These are phyloP conservation scores for Phoeniculus purpureus DNA, from an alignment of 2,797 vertebrate genomes.

Conservation along the genomic window DNA sequence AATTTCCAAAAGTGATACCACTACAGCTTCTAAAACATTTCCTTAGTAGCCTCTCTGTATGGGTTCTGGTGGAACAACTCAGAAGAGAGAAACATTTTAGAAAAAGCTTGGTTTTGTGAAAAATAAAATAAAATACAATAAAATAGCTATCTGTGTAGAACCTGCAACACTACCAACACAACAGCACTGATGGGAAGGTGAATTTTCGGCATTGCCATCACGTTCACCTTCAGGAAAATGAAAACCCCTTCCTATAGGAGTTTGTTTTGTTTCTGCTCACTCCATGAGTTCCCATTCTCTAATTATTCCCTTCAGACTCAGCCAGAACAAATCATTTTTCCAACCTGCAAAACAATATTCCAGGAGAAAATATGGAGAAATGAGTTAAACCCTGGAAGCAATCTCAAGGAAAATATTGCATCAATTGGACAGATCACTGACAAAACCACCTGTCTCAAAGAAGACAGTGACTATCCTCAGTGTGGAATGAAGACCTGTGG, in stretches of 20 bases:
- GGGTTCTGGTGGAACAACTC: neutral
- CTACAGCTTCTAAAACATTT: neutral
- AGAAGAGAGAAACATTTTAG: neutral
- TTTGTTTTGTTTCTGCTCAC: neutral
- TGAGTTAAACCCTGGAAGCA: neutral
- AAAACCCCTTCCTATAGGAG: neutral
- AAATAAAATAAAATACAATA: no score
- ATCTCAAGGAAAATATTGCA: neutral
- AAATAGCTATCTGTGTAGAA: neutral
- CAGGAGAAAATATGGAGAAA: neutral
- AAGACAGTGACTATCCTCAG: neutral
- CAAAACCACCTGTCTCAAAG: neutral
- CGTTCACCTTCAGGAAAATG: neutral
- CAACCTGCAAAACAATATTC: neutral
- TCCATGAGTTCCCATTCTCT: neutral
- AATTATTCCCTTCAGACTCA: neutral
- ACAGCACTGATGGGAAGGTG: neutral
- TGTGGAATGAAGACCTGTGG: neutral
- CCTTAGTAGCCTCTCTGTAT: neutral
- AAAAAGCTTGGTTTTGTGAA: neutral
- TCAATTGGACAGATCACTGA: rapidly evolving
- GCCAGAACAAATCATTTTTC: neutral
- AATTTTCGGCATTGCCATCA: neutral
- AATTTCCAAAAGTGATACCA: neutral
- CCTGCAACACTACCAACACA: neutral